Evolutionary conservation across 2,888 invertebrate species (phyloP), one percentile per base, ranked within the genome.

Genomic region (Sisyra nigra): DNA sequence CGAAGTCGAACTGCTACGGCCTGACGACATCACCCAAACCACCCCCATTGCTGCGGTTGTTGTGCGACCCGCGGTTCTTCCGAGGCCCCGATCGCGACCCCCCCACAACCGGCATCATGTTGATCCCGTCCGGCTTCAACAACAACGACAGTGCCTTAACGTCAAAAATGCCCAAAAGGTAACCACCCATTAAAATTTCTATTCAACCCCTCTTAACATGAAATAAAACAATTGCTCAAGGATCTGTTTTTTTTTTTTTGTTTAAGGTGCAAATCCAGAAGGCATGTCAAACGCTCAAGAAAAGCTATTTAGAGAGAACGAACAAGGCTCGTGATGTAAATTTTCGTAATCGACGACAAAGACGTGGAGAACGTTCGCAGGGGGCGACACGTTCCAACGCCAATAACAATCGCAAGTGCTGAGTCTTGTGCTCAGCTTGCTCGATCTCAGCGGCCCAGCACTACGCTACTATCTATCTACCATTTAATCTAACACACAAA

Each of bases 361-460:
- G 65, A 48, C 61, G 66, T 48, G 62, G 62, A 45, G 64, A 66
- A 52, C 61, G 61, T 47, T 62, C 62, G 41, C 63, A 62, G 50
- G 64, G 64, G 51, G 57, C 60, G 46, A 58, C 53, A 45, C 62
- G 66, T 53, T 66, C 66, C 45, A 59, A 60, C 55, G 66, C 63
- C 48, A 68, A 66, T 56, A 68, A 68, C 55, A 67, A 68, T 56
- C 66, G 68, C 58, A 67, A 67, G 61, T 67, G 67, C 61, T 67
- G 59, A 59, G 53, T n/a, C 38, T 17, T 7, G 7, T 17, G 31
- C 32, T 30, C 43, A 43, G 38, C 43, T 37, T 30, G 18, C 38
- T 38, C 31, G 43, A 43, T 43, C 43, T 43, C 43, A 43, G 24
- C 24, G 43, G 38, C 38, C 43, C 43, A 38, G 37, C 43, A 37